phyloP scores from a whole-genome alignment of 92 coral and sea anemone species.

The Nematostella vectensis region DNA sequence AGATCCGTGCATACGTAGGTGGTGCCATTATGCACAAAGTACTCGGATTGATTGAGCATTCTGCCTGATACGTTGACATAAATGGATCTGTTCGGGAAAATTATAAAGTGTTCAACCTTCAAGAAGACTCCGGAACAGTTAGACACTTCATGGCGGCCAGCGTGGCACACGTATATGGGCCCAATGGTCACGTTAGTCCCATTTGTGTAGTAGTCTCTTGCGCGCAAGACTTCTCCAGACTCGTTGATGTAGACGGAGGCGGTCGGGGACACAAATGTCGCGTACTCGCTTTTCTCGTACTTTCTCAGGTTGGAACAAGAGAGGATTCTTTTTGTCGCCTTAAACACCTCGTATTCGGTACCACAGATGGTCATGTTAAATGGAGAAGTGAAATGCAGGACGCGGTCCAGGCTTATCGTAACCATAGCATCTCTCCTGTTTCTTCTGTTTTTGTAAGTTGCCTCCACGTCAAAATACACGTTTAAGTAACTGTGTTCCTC shows the following conservation, averaged over 20 bases:
- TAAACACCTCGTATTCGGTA: constrained; percentile 11
- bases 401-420: background rate
- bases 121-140: constrained; percentile 21
- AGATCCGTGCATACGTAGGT: constrained; percentile 31
- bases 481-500: background rate
- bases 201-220: constrained; percentile 5
- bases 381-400: constrained; percentile 7
- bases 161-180: constrained; percentile 27
- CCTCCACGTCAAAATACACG: background rate
- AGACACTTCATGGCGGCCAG: background rate
- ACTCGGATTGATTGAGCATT: constrained; percentile 4
- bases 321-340: constrained; percentile 14
- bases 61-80: constrained; percentile 18
- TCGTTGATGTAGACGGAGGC: constrained; percentile 16
- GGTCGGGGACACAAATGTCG: constrained; percentile 5
- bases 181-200: constrained; percentile 6
- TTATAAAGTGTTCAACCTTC: constrained; percentile 6
- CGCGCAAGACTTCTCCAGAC: constrained; percentile 11
- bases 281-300: constrained; percentile 17
- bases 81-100: constrained; percentile 23
- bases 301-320: constrained; percentile 18
- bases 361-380: background rate
- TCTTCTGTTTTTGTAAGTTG: background rate
- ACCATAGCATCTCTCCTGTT: background rate
- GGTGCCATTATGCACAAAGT: constrained; percentile 16